Evolutionary conservation across 23 tunicate species (phyloP).

Genomic region (Styela plicata): DNA sequence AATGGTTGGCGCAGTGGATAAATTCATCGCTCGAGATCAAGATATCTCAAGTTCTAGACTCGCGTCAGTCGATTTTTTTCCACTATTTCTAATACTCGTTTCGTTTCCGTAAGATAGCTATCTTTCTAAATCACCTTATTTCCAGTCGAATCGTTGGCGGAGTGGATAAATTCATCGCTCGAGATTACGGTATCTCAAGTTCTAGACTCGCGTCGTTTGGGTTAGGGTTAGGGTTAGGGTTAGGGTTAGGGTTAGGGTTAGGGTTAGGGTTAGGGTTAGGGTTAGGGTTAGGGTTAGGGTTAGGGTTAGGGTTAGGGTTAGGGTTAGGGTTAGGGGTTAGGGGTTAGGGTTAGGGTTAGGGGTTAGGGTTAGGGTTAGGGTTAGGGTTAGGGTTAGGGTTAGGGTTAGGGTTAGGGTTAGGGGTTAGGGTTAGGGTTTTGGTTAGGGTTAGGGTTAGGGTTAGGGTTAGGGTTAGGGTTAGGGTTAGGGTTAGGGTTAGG

Average conservation of each 20-base stretch:
- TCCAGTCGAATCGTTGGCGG: too few species aligned
- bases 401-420: conserved; percentile 75
- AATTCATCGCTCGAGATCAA: too few species aligned
- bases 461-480: conserved; percentile 78
- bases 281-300: conserved; percentile 95
- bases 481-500: conserved; percentile 81
- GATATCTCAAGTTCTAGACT: too few species aligned
- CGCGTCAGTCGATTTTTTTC: too few species aligned
- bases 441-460: conserved; percentile 78
- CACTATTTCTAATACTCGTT: too few species aligned
- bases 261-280: conserved; percentile 95
- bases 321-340: conserved; percentile 85
- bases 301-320: conserved; percentile 94
- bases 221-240: conserved; percentile 93
- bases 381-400: conserved; percentile 67
- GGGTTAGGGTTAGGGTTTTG: conserved; percentile 76
- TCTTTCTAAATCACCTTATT: too few species aligned
- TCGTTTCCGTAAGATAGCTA: too few species aligned
- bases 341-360: conserved; percentile 75
- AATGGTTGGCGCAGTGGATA: too few species aligned
- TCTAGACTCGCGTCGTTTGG: too few species aligned
- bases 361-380: conserved; percentile 85
- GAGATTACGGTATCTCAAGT: too few species aligned
- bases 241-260: conserved; percentile 81
- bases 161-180: too few species aligned